Percentiles rank a stretch among this genome's conserved stretches.
These are phyloP conservation scores for Phengaris arion DNA, from an alignment of 2,888 invertebrate species.

Conservation along the genomic window DNA sequence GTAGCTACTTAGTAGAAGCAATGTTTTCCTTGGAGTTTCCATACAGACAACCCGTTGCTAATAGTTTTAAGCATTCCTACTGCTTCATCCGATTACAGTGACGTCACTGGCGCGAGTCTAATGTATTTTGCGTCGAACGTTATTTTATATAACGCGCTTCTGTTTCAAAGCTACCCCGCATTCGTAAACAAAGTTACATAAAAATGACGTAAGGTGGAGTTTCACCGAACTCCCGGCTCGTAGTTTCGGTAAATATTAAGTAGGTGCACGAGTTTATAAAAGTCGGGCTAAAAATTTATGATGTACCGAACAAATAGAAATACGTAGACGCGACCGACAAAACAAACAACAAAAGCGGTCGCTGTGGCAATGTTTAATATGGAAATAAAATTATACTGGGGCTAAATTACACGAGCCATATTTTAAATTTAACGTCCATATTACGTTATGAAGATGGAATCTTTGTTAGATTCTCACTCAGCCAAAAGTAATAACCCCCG, in stretches of 20 bases:
- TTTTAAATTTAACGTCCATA: conserved; percentile 25
- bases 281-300: conserved; percentile 18
- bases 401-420: conserved; percentile 25
- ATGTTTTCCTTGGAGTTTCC: conserved; percentile 33
- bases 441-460: conserved; percentile 28
- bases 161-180: neutral
- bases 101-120: conserved; percentile 35
- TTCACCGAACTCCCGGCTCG: neutral
- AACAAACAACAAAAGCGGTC: neutral
- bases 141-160: conserved; percentile 19
- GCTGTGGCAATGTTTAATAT: conserved; percentile 6
- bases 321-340: neutral
- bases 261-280: conserved; percentile 14
- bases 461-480: conserved; percentile 43
- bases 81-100: conserved; percentile 55
- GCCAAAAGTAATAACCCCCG: conserved; percentile 59
- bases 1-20: conserved; percentile 4
- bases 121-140: conserved; percentile 34
- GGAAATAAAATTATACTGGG: conserved; percentile 1
- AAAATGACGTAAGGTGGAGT: conserved; percentile 4
- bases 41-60: conserved; percentile 34
- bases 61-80: conserved; percentile 50
- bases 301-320: conserved; percentile 1
- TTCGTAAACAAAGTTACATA: conserved; percentile 10
- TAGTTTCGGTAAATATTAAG: conserved; percentile 16